These are phyloP conservation scores for Allolobophora icterica DNA, from an alignment of 2,888 invertebrate species.

Conservation along the genomic window DNA sequence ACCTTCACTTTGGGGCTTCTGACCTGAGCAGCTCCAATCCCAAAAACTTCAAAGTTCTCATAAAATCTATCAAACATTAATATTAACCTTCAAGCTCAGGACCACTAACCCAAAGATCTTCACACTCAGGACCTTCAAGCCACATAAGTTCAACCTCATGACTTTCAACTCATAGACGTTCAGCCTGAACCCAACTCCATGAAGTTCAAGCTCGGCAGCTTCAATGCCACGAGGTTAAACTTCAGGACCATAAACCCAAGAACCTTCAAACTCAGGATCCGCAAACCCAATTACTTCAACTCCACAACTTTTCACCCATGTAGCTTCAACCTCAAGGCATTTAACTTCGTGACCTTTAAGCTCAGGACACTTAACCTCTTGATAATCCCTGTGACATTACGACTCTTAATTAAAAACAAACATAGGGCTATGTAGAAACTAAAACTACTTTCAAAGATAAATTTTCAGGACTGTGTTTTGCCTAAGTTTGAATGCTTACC, in stretches of 20 bases:
- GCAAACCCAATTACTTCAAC: not conserved
- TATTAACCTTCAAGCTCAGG: not conserved
- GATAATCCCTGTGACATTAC: not conserved
- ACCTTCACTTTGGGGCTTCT: not conserved
- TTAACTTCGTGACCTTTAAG: not conserved
- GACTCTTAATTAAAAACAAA: not conserved
- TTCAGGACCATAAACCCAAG: too few relatives aligned
- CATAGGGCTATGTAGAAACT: not conserved
- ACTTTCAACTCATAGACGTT: too few relatives aligned
- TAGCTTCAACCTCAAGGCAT: not conserved
- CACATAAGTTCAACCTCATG: not conserved
- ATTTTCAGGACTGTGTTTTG: too few relatives aligned
- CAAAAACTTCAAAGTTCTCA: not conserved
- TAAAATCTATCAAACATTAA: not conserved
- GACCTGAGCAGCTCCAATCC: not conserved
- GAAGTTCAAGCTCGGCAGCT: not conserved
- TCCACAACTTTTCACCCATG: not conserved
- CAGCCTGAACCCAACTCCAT: not conserved
- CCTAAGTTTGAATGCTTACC: too few relatives aligned
- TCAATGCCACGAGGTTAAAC: not conserved
- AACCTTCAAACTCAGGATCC: not conserved
- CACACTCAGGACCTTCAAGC: not conserved
- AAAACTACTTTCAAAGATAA: too few relatives aligned
- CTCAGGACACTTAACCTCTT: not conserved
- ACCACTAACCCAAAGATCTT: not conserved